A percentile compares a stretch with the other conserved stretches of the same genome.
phyloP scores from a whole-genome alignment of 2,888 invertebrate genomes.

The Caenorhabditis becei region DNA sequence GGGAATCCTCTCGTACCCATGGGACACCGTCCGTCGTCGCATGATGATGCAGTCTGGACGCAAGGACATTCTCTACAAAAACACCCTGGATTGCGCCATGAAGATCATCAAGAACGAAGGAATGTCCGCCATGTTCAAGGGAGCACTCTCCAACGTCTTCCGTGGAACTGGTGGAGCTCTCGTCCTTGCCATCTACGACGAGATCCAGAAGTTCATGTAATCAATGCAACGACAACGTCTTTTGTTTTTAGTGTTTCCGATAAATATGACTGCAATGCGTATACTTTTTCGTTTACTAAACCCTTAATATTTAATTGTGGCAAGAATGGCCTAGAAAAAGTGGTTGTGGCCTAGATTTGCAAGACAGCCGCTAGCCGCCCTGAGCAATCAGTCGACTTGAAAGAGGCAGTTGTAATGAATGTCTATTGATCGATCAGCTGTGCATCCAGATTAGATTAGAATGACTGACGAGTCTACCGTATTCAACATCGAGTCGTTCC shows the following conservation, averaged over 20 bases:
- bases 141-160: conserved; percentile 79
- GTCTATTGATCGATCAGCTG: conserved; percentile 4
- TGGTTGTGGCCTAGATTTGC: conserved; percentile 10
- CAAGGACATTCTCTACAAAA: conserved; percentile 92
- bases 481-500: conserved; percentile 33
- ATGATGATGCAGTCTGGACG: conserved; percentile 99
- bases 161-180: conserved; percentile 93
- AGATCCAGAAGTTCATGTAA: conserved; percentile 83
- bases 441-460: neutral
- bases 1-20: conserved; percentile 95
- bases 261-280: conserved; percentile 2
- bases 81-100: conserved; percentile 93
- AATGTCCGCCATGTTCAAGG: conserved; percentile 91
- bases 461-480: conserved; percentile 3
- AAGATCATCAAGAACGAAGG: conserved; percentile 92
- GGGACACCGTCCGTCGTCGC: conserved; percentile 94
- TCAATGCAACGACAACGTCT: neutral
- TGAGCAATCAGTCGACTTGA: neutral
- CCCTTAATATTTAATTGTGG: too few species aligned
- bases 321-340: neutral
- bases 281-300: neutral
- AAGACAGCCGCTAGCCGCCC: neutral
- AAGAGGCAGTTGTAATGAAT: neutral
- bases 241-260: neutral
- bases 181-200: conserved; percentile 93